A percentile compares a stretch with the other conserved stretches of the same genome.
phyloP scores from a whole-genome alignment of 1,140 invertebrate species.

The Panonychus citri region DNA sequence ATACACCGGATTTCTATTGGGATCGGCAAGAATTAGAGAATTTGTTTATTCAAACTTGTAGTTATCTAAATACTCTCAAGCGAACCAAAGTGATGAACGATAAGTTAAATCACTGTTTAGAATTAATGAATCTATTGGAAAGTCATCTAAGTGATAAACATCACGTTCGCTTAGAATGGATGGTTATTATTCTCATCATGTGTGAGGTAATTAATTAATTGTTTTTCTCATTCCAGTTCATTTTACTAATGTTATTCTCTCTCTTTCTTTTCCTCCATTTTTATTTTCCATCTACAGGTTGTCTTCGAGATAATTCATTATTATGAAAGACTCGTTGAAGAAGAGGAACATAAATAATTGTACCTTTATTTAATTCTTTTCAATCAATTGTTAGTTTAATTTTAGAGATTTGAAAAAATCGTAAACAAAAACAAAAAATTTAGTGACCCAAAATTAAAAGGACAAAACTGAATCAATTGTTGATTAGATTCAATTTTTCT shows the following conservation, averaged over 20 bases:
- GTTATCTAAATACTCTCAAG: slow-evolving; percentile 56
- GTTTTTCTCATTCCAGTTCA: neutral
- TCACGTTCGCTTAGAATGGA: slow-evolving; percentile 70
- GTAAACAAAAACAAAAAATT: no score
- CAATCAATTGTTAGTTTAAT: no score
- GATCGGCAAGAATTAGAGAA: slow-evolving; percentile 62
- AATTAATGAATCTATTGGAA: slow-evolving; percentile 61
- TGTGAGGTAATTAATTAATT: slow-evolving; percentile 44
- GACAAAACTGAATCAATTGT: no score
- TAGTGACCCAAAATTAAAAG: no score
- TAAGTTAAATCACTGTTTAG: slow-evolving; percentile 72
- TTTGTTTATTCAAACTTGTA: slow-evolving; percentile 51
- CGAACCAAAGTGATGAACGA: slow-evolving; percentile 80
- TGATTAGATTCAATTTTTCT: no score
- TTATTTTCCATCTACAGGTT: slow-evolving; percentile 14
- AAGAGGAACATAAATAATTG: no score
- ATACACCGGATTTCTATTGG: slow-evolving; percentile 94
- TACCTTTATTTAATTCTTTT: no score
- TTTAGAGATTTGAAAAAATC: no score
- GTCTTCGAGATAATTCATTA: slow-evolving; percentile 60
- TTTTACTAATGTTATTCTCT: no score
- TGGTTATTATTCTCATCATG: slow-evolving; percentile 85
- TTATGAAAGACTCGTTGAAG: slow-evolving; percentile 16
- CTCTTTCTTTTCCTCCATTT: neutral
- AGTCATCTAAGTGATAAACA: slow-evolving; percentile 69